Evolutionary conservation across 2,113 vertebrate species (phyloP).

Genomic region (Clarias batrachus): DNA sequence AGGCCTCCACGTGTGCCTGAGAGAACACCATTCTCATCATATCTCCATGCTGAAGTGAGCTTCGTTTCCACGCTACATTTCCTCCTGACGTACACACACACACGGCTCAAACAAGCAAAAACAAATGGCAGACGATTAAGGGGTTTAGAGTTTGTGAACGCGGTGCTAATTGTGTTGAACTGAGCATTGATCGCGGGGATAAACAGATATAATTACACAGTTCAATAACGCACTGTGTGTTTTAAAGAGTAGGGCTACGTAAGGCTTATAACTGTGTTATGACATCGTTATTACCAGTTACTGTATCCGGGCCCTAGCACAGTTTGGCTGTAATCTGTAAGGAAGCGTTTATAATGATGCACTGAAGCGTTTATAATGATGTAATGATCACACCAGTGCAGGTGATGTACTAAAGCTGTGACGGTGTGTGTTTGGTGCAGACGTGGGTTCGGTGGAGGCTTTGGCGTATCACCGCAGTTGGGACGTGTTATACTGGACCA

Average conservation of each 20-base stretch:
- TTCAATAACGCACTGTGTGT: not conserved
- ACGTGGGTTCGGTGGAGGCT: conserved; percentile 86
- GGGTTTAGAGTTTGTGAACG: not conserved
- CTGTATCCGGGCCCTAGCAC: not conserved
- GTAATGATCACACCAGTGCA: not conserved
- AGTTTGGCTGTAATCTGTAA: not conserved
- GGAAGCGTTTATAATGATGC: not conserved
- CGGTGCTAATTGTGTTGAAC: not conserved
- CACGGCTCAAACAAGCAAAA: not conserved
- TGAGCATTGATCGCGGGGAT: not conserved
- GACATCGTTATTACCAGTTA: not conserved
- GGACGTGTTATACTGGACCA: conserved; percentile 88
- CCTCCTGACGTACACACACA: not conserved
- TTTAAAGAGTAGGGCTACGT: not conserved
- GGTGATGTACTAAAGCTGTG: not conserved
- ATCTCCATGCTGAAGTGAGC: not conserved
- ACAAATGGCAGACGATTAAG: not conserved
- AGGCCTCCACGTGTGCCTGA: not conserved
- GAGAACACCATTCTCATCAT: not conserved
- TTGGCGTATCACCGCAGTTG: conserved; percentile 83
- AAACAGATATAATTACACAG: not conserved
- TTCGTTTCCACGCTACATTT: not conserved
- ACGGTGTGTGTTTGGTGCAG: conserved; percentile 59
- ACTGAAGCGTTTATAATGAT: not conserved
- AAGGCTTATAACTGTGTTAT: not conserved